Evolutionary conservation across 2,888 invertebrate genomes (phyloP).

Genomic region (Sarcophaga variegata): DNA sequence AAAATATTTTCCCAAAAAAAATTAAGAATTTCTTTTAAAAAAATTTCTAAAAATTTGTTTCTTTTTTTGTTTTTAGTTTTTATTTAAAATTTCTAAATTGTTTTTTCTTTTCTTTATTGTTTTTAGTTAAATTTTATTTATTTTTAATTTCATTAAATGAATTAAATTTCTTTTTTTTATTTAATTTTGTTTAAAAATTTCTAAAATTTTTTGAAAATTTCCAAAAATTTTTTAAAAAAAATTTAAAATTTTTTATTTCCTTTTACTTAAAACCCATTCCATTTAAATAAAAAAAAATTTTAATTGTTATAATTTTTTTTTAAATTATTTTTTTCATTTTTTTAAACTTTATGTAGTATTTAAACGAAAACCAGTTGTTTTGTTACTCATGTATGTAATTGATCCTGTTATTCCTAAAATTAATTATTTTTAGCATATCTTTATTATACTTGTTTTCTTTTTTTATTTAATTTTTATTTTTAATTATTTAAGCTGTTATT

Average conservation of each 20-base stretch:
- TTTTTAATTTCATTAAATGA: slow-evolving; percentile 63
- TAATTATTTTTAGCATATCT: not conserved
- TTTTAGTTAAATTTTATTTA: slow-evolving; percentile 46
- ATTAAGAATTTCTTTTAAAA: slow-evolving; percentile 61
- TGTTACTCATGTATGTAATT: slow-evolving; percentile 19
- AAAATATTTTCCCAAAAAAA: slow-evolving; percentile 53
- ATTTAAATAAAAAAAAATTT: slow-evolving; percentile 15
- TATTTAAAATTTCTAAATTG: slow-evolving; percentile 13
- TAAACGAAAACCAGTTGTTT: slow-evolving; percentile 51
- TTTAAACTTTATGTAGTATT: slow-evolving; percentile 53
- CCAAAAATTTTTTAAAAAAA: slow-evolving; percentile 50
- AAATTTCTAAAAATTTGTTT: slow-evolving; percentile 36
- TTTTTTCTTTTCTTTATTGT: not conserved
- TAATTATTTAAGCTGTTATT: slow-evolving; percentile 67
- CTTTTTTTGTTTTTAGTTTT: slow-evolving; percentile 32
- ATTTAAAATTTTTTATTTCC: slow-evolving; percentile 38
- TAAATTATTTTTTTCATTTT: not conserved
- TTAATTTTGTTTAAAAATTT: slow-evolving; percentile 31
- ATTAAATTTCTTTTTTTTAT: slow-evolving; percentile 52
- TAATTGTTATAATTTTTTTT: slow-evolving; percentile 36
- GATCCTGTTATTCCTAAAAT: slow-evolving; percentile 52
- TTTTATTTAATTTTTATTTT: slow-evolving; percentile 21
- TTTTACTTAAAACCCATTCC: slow-evolving; percentile 52
- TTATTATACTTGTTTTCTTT: not conserved
- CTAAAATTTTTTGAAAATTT: slow-evolving; percentile 39